Conservation (phyloP, 2,888 invertebrate species). For the Dexiosoma caninum region DNA sequence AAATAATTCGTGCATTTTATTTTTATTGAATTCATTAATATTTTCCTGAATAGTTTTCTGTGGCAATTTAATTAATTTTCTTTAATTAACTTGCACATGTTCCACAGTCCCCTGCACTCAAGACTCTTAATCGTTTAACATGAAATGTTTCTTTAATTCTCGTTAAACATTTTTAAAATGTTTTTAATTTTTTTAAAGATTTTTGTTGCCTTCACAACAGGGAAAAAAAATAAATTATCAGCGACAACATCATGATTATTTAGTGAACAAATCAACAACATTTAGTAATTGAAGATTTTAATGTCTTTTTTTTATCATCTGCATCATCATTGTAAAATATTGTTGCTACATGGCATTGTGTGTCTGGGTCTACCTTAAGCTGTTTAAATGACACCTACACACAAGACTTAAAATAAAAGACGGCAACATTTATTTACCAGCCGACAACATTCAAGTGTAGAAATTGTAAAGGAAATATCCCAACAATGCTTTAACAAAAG, state of each 20-base stretch:
- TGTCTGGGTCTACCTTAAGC: slow-evolving; percentile 23
- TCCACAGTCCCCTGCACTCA: not conserved
- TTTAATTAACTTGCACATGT: slow-evolving; percentile 39
- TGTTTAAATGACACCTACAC: slow-evolving; percentile 55
- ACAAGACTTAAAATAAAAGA: slow-evolving; percentile 24
- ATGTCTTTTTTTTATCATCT: slow-evolving; percentile 51
- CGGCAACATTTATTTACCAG: not conserved
- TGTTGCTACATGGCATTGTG: slow-evolving; percentile 54
- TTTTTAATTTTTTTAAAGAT: not conserved
- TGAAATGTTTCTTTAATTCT: slow-evolving; percentile 9
- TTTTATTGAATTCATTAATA: not conserved
- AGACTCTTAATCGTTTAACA: slow-evolving; percentile 19
- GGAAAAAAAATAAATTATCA: slow-evolving; percentile 65
- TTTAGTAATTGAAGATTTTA: slow-evolving; percentile 52
- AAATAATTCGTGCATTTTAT: too few relatives aligned
- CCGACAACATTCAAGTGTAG: slow-evolving; percentile 27
- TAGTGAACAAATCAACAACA: slow-evolving; percentile 71
- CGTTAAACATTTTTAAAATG: not conserved
- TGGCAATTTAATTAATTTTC: slow-evolving; percentile 48
- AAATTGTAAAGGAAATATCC: slow-evolving; percentile 15
- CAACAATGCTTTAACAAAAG: slow-evolving; percentile 19
- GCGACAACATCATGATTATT: slow-evolving; percentile 71
- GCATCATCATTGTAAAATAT: slow-evolving; percentile 66
- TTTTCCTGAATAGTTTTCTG: too few relatives aligned
- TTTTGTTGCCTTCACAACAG: not conserved